Conservation (phyloP, 2,888 invertebrate species). For the Caenorhabditis imperialis region DNA sequence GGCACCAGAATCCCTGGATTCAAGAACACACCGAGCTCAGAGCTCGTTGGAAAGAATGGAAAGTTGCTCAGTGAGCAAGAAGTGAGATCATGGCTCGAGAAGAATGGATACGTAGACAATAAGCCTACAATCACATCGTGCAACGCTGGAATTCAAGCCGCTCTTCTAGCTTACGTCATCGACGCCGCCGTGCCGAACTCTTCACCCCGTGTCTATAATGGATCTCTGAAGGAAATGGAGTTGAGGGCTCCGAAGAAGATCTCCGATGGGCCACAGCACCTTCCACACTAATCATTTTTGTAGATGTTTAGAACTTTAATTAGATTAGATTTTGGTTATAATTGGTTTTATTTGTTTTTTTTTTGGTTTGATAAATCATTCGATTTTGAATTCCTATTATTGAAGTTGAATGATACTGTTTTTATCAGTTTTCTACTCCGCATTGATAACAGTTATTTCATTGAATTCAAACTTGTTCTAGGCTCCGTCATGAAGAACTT, state of each 20-base stretch:
- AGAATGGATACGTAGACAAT: conserved; percentile 43
- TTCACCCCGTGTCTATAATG: conserved; percentile 62
- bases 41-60: conserved; percentile 57
- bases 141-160: conserved; percentile 64
- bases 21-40: conserved; percentile 64
- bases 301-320: conserved; percentile 9
- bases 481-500: conserved; percentile 19
- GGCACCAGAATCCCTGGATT: conserved; percentile 68
- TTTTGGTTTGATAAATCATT: neutral
- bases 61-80: conserved; percentile 54
- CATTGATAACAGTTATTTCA: conserved; percentile 1
- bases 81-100: conserved; percentile 45
- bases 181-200: conserved; percentile 38
- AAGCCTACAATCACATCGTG: conserved; percentile 61
- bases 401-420: too few relatives aligned
- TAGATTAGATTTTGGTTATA: neutral
- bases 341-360: conserved; percentile 2
- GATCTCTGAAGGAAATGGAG: conserved; percentile 74
- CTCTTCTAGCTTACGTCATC: conserved; percentile 64
- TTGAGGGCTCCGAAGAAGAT: conserved; percentile 70
- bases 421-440: neutral
- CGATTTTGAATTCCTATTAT: too few relatives aligned
- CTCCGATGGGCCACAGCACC: conserved; percentile 65
- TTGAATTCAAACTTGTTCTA: neutral
- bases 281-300: conserved; percentile 44